Percentiles rank a stretch among this genome's conserved stretches.
These are phyloP conservation scores for Stenodera caucasica DNA, from an alignment of 2,888 invertebrate species.

Conservation along the genomic window DNA sequence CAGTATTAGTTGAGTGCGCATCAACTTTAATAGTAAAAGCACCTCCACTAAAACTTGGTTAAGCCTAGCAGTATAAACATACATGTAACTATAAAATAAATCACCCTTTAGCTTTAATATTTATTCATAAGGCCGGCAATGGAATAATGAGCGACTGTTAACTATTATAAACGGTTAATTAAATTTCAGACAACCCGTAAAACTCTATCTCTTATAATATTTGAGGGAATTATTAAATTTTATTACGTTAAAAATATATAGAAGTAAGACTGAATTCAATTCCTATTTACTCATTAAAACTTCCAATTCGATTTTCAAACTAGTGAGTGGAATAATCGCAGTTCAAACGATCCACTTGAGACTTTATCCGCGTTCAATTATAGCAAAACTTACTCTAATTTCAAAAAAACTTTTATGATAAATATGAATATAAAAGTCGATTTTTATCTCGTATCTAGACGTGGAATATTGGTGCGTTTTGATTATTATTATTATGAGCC, in stretches of 20 bases:
- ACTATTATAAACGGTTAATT: constrained; percentile 37
- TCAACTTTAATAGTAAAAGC: too few species aligned
- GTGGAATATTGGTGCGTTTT: too few species aligned
- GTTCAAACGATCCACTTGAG: background rate
- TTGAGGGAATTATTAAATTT: constrained; percentile 17
- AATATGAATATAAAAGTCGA: background rate
- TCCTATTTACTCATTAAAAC: constrained; percentile 20
- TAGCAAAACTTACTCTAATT: background rate
- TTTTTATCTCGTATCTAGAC: too few species aligned
- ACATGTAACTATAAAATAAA: constrained; percentile 22
- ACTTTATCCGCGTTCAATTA: background rate
- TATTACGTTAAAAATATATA: too few species aligned
- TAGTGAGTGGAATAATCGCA: background rate
- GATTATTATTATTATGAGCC: too few species aligned
- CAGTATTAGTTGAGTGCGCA: constrained; percentile 12
- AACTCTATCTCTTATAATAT: constrained; percentile 18
- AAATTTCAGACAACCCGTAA: constrained; percentile 46
- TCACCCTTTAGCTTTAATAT: constrained; percentile 29
- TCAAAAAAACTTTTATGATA: background rate
- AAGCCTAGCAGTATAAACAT: constrained; percentile 10
- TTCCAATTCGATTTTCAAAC: constrained; percentile 21
- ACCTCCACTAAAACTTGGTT: background rate
- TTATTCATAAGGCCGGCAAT: constrained; percentile 36
- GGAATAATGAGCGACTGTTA: constrained; percentile 38
- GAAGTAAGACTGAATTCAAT: too few species aligned